phyloP scores from a whole-genome alignment of 2,888 invertebrate genomes.

The Timema podura region DNA sequence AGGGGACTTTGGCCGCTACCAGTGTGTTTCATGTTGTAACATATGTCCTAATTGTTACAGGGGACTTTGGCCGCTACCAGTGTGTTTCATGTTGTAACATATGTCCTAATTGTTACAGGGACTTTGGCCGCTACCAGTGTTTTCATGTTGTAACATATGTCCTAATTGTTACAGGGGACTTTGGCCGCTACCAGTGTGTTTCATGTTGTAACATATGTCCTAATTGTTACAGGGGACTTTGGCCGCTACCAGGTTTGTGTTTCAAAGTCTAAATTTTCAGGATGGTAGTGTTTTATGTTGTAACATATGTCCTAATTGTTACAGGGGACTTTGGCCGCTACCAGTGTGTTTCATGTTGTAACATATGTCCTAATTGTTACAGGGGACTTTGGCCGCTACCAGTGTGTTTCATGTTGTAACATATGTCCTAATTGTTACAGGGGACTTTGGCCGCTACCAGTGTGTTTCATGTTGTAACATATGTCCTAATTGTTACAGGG shows the following conservation, averaged over 20 bases:
- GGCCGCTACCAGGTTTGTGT: slow-evolving; percentile 76
- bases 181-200: slow-evolving; percentile 75
- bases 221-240: slow-evolving; percentile 62
- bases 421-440: no score
- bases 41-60: slow-evolving; percentile 43
- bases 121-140: slow-evolving; percentile 77
- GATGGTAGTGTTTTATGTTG: no score
- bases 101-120: slow-evolving; percentile 47
- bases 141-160: slow-evolving; percentile 50
- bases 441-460: no score
- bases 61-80: slow-evolving; percentile 81
- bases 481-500: no score
- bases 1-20: slow-evolving; percentile 82
- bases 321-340: no score
- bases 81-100: slow-evolving; percentile 39
- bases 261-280: no score
- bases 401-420: no score
- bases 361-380: no score
- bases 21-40: slow-evolving; percentile 46
- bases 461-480: no score
- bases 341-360: no score
- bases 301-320: no score
- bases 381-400: no score
- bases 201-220: neutral
- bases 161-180: slow-evolving; percentile 58